Evolutionary conservation across 2,113 vertebrate species (phyloP).

Genomic region (Panthera leo): DNA sequence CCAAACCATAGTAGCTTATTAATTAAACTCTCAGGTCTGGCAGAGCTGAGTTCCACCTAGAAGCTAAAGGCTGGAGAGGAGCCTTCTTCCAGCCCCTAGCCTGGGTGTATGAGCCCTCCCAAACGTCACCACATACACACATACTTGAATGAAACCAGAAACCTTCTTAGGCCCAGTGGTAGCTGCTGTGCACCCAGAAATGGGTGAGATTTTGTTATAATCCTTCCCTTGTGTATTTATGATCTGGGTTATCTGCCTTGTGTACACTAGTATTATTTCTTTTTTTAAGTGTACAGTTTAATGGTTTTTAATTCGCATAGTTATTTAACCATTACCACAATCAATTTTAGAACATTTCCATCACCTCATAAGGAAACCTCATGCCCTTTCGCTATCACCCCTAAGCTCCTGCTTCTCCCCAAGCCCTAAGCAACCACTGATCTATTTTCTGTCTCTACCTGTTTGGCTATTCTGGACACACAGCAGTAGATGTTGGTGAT

Average conservation of each 20-base stretch:
- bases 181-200: neutral
- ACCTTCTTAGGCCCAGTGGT: neutral
- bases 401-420: neutral
- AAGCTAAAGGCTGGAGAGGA: neutral
- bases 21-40: neutral
- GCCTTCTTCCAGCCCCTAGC: neutral
- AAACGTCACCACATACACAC: neutral
- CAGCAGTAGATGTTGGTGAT: neutral
- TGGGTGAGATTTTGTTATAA: neutral
- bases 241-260: neutral
- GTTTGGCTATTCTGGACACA: neutral
- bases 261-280: neutral
- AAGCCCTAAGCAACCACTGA: neutral
- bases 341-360: slow-evolving; percentile 21
- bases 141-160: neutral
- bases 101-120: neutral
- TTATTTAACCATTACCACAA: neutral
- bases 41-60: neutral
- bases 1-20: neutral
- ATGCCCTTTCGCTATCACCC: neutral
- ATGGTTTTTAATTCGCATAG: neutral
- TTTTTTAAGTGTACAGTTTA: neutral
- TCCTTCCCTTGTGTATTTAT: neutral
- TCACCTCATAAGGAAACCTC: neutral
- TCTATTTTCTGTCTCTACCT: neutral